phyloP scores from a whole-genome alignment of 2,113 vertebrate genomes.

The Pelobates fuscus region DNA sequence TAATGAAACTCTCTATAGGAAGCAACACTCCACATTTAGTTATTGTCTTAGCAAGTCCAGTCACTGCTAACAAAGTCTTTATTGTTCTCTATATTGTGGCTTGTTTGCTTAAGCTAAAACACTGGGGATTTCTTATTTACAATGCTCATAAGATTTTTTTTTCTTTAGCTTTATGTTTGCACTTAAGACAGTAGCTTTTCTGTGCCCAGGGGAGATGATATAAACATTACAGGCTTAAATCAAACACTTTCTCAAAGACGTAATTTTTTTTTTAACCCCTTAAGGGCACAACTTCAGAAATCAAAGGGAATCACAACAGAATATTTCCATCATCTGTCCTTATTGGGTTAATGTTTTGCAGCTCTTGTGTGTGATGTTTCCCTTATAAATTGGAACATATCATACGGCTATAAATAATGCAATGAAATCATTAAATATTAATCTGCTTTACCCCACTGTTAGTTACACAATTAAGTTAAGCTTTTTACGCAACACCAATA shows the following conservation, averaged over 20 bases:
- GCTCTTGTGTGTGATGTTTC: conserved; percentile 54
- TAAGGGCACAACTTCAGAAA: too few relatives aligned
- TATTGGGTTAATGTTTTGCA: too few relatives aligned
- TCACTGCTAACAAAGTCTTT: too few relatives aligned
- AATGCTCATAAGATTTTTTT: conserved; percentile 9
- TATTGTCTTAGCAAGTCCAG: too few relatives aligned
- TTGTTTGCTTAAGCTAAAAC: not conserved
- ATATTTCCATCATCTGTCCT: too few relatives aligned
- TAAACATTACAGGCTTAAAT: conserved; percentile 47
- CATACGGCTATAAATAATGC: conserved; percentile 70
- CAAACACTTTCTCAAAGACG: conserved; percentile 54
- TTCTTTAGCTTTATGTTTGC: not conserved
- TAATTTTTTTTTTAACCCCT: conserved; percentile 60
- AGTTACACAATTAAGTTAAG: conserved; percentile 59
- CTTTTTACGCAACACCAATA: conserved; percentile 52
- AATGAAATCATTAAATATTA: conserved; percentile 73
- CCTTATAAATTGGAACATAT: conserved; percentile 61
- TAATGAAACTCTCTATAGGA: too few relatives aligned
- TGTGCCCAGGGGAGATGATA: conserved; percentile 48
- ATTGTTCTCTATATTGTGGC: too few relatives aligned
- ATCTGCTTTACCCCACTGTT: conserved; percentile 65
- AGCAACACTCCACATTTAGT: too few relatives aligned
- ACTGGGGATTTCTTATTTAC: not conserved
- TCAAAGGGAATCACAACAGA: too few relatives aligned
- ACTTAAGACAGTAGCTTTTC: conserved; percentile 27